A percentile compares a stretch with the other conserved stretches of the same genome.
Evolutionary conservation across 2,797 vertebrate species (phyloP).

Genomic region (Hylomyscus alleni): DNA sequence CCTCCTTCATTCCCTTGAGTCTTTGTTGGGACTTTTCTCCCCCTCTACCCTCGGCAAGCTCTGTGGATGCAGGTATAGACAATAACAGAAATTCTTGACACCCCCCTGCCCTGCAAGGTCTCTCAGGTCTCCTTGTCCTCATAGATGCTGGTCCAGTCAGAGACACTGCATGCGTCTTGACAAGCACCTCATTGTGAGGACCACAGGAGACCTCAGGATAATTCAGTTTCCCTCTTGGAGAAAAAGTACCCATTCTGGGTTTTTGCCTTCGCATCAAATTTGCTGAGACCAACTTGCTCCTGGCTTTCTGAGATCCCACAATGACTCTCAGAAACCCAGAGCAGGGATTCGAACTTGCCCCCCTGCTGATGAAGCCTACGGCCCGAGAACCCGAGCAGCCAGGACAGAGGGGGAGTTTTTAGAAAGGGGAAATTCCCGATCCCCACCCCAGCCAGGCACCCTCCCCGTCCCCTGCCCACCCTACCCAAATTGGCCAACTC

Average conservation of each 20-base stretch:
- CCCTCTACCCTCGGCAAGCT: constrained; percentile 55
- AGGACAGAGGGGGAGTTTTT: constrained; percentile 50
- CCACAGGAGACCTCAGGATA: background rate
- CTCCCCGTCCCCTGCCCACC: background rate
- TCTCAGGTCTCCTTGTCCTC: background rate
- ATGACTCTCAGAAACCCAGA: constrained; percentile 15
- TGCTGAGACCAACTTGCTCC: background rate
- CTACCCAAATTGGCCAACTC: constrained; percentile 84
- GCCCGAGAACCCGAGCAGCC: constrained; percentile 28
- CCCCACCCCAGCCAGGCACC: constrained; percentile 56
- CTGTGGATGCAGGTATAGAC: constrained; percentile 75
- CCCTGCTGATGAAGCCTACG: background rate
- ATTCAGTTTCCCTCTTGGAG: background rate
- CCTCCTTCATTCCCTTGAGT: constrained; percentile 63
- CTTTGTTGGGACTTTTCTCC: constrained; percentile 71
- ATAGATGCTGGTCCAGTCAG: background rate
- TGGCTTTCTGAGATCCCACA: constrained; percentile 21
- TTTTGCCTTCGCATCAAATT: background rate
- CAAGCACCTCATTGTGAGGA: background rate
- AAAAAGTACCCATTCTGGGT: background rate
- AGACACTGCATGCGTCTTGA: background rate
- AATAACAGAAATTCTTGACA: constrained; percentile 84
- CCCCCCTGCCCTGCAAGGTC: background rate
- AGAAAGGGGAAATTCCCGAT: constrained; percentile 59
- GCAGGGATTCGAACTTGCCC: background rate